Conservation (phyloP, 2,113 vertebrate species). For the Psittacara wagleri region DNA sequence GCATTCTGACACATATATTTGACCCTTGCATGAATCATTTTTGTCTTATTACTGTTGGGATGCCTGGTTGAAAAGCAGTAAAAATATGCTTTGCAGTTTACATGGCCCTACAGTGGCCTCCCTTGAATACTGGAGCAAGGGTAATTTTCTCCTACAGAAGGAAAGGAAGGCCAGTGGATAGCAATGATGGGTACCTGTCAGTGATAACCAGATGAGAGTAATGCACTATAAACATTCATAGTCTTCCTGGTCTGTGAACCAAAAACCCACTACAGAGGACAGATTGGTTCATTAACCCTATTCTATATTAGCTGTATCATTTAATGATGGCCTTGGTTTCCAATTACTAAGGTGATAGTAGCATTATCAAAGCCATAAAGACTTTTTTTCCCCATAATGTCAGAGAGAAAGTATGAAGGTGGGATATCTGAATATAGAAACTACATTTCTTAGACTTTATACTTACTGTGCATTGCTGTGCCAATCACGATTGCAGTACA, state of each 20-base stretch:
- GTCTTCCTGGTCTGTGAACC: not conserved
- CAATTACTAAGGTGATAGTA: slow-evolving; percentile 9
- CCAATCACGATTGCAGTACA: fast-evolving
- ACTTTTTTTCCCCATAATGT: not conserved
- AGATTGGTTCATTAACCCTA: slow-evolving; percentile 23
- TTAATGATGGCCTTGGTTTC: not conserved
- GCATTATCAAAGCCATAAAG: slow-evolving; percentile 12
- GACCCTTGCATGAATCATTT: not conserved
- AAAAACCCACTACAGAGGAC: slow-evolving; percentile 2
- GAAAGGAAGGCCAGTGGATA: not conserved
- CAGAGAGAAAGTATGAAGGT: not conserved
- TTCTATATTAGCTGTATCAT: not conserved
- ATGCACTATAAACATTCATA: not conserved
- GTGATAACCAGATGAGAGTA: not conserved
- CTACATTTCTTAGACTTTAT: not conserved
- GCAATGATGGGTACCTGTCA: not conserved
- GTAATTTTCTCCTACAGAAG: not conserved
- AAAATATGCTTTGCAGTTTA: not conserved
- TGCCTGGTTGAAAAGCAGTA: not conserved
- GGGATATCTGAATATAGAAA: not conserved
- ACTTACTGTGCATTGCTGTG: not conserved
- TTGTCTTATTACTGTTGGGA: not conserved
- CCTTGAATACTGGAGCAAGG: not conserved
- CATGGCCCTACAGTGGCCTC: not conserved
- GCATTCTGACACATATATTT: not conserved